Conservation (phyloP, 1,140 invertebrate genomes). For the Drosophila novamexicana region DNA sequence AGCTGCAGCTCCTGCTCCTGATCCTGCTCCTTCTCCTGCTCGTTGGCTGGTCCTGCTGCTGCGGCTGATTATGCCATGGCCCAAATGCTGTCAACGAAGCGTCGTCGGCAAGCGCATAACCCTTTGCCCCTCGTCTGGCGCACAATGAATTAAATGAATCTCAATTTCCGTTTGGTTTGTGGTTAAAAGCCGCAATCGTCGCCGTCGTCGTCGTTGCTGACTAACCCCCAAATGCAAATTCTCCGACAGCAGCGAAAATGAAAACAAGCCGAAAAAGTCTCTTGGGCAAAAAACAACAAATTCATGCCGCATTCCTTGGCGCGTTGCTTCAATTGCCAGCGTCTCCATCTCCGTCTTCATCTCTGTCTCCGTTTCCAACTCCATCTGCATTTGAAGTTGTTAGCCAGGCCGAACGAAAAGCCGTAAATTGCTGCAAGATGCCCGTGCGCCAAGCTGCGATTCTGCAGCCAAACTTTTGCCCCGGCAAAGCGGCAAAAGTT, state of each 20-base stretch:
- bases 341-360: background rate
- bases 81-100: constrained; percentile 63
- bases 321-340: constrained; percentile 10
- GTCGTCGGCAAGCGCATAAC: constrained; percentile 50
- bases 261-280: constrained; percentile 45
- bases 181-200: constrained; percentile 75
- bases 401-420: constrained; percentile 37
- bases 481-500: constrained; percentile 49
- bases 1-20: background rate
- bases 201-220: constrained; percentile 26
- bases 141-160: constrained; percentile 83
- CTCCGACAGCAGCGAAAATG: constrained; percentile 62
- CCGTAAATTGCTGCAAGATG: constrained; percentile 82
- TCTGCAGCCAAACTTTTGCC: constrained; percentile 72
- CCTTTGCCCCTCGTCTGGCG: constrained; percentile 46
- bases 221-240: constrained; percentile 67
- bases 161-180: constrained; percentile 83
- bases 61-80: constrained; percentile 38
- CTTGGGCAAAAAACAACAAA: constrained; percentile 12
- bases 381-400: constrained; percentile 62
- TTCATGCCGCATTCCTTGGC: constrained; percentile 28
- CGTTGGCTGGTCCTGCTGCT: constrained; percentile 11
- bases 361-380: constrained; percentile 1
- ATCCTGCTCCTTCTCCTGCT: background rate
- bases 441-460: constrained; percentile 45